A percentile compares a stretch with the other conserved stretches of the same genome.
These are phyloP conservation scores for Oscheius sp. DNA, from an alignment of 2,888 invertebrate genomes.

Conservation along the genomic window DNA sequence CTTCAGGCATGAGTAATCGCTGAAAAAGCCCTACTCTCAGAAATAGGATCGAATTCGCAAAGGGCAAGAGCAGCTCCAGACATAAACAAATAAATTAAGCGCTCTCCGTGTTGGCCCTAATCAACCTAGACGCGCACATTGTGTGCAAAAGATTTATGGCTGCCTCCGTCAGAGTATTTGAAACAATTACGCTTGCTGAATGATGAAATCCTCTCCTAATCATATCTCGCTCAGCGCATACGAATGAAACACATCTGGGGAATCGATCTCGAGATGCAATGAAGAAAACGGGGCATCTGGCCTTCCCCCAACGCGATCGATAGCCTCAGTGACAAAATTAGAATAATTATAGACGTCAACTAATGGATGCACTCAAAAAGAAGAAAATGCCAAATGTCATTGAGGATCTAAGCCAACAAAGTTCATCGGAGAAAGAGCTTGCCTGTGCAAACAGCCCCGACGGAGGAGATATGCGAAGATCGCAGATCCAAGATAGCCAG, in stretches of 20 bases:
- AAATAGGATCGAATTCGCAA: no score
- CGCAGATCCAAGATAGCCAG: constrained; percentile 28
- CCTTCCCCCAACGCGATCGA: constrained; percentile 5
- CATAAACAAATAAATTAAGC: no score
- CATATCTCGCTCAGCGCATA: no score
- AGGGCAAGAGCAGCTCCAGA: no score
- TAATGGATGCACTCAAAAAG: background rate
- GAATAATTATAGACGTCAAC: background rate
- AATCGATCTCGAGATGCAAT: background rate
- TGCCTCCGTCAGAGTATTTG: no score
- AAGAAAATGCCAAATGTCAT: background rate
- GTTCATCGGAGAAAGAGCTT: constrained; percentile 27
- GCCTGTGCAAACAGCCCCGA: constrained; percentile 30
- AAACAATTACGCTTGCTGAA: no score
- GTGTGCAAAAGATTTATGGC: constrained; percentile 15
- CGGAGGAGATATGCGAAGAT: constrained; percentile 31
- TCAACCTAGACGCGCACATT: background rate
- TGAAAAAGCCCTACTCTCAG: no score
- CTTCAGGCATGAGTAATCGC: background rate
- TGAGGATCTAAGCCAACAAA: constrained; percentile 24
- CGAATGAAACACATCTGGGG: no score
- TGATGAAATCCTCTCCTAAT: no score
- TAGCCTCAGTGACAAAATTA: constrained; percentile 3
- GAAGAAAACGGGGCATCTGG: constrained; percentile 10
- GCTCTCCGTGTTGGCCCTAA: no score